Evolutionary conservation across 1,140 invertebrate species (phyloP), one percentile per base, ranked within the genome.

Genomic region (Nasonia longicornis): DNA sequence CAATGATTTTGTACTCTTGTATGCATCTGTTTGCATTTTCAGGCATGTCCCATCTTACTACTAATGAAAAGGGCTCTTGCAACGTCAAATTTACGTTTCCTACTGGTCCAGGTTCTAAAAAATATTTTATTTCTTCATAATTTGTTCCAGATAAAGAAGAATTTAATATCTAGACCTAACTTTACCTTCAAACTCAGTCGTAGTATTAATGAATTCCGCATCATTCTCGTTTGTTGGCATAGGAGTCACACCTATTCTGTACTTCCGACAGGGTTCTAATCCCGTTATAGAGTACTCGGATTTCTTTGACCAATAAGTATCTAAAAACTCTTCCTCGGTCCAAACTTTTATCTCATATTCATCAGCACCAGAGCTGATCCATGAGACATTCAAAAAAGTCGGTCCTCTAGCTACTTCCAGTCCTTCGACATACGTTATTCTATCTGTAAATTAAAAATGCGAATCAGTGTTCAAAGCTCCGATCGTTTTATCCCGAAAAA

Each of bases 41-140:
- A 29, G 88, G 87, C 6, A 78, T 67, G n/a, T 85, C 14, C 88
- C 88, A 89, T 6, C 52, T 38, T 22, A 89, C 76, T 14, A 10
- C 48, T 26, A 89, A 71, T n/a, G 83, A 52, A n/a, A 67, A 74
- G n/a, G 82, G 31, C 42, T 81, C 79, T 38, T 80, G 77, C 4
- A 84, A 20, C 74, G 11, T 38, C 20, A 83, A 73, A 6, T 26
- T 64, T 22, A 71, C 72, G 26, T 66, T 22, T 26, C 6, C 45
- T 69, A 87, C 86, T 71, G 48, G 22, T 26, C 84, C 78, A 26
- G 85, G 83, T 84, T 77, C 87, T 88, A 79, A 67, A 67, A 31
- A 16, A 67, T 31, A 67, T 31, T 29, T 7, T 29, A 67, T 16
- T 58, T 66, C 11, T 67, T 3, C 11, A 67, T 29, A 35, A 35